Evolutionary conservation across 2,797 vertebrate species (phyloP), one percentile per base, ranked within the genome.

Genomic region (Esox masquinongy): DNA sequence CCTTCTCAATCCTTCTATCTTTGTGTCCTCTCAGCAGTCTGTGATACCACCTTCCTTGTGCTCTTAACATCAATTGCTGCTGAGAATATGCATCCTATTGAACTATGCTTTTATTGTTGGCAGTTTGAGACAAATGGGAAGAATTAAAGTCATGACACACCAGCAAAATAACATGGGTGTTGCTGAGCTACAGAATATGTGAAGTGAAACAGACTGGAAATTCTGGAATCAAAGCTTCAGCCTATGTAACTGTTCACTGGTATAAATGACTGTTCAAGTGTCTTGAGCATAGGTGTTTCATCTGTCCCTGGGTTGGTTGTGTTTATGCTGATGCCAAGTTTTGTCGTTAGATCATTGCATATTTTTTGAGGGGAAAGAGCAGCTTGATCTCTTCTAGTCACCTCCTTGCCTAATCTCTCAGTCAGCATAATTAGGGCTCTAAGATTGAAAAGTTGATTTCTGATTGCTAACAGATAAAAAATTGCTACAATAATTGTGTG

Each of bases 111-210:
- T 53, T 47, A 77, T 70, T 59, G 59, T 59, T 63, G 68, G 61
- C 71, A 77, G 76, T 59, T 50, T 73, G 76, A 84, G 76, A 70
- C 80, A 83, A 79, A 82, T 84, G 81, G 56, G 12, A 74, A 76
- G 75, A 75, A 81, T 74, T 72, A 78, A 83, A 67, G 53, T 43
- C 68, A 26, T 47, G 43, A 47, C 49, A 59, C 75, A 70, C 61
- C 56, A 76, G 80, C 66, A 53, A 39, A 70, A 68, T 36, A 71
- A 69, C 49, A 75, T 19, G 53, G 70, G 59, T 34, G 61, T 71
- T 73, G 22, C 56, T 24, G 19, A 61, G 56, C 56, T n/a, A n/a
- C n/a, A n/a, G n/a, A 14, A 61, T 17, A 66, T 74, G 77, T 73
- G 73, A 69, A 77, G 77, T 47, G 70, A 59, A 80, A 70, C 29